These are phyloP conservation scores for Parascotia fuliginaria DNA, from an alignment of 2,888 invertebrate species.

Conservation along the genomic window DNA sequence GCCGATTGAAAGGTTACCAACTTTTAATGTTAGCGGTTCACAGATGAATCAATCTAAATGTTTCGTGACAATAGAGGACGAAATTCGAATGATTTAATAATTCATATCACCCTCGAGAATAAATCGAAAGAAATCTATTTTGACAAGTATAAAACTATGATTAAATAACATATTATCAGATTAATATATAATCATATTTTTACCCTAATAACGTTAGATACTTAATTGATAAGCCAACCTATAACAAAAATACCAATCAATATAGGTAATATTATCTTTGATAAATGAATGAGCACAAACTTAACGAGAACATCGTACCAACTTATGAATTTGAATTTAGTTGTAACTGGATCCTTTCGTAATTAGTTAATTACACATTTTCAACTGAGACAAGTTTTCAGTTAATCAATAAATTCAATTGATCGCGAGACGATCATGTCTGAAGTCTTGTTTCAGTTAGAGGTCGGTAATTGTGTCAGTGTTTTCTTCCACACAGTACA, in stretches of 20 bases:
- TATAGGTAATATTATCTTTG: constrained; percentile 2
- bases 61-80: constrained; percentile 17
- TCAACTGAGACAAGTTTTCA: constrained; percentile 53
- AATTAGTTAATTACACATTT: constrained; percentile 61
- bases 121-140: not conserved
- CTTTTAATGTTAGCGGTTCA: constrained; percentile 23
- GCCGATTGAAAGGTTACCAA: constrained; percentile 14
- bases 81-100: constrained; percentile 27
- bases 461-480: constrained; percentile 56
- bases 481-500: constrained; percentile 49
- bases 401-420: constrained; percentile 72
- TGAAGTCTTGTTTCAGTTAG: constrained; percentile 32
- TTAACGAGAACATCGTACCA: constrained; percentile 14
- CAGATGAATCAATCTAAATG: constrained; percentile 28
- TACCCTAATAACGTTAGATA: constrained; percentile 4
- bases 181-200: not conserved
- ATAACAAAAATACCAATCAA: not conserved
- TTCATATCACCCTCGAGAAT: constrained; percentile 4
- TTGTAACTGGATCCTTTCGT: constrained; percentile 53
- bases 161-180: constrained; percentile 11
- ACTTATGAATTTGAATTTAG: constrained; percentile 55
- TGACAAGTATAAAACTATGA: not conserved
- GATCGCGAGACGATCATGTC: constrained; percentile 49
- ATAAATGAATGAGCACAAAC: constrained; percentile 12
- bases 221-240: constrained; percentile 13